Evolutionary conservation across 2,797 vertebrate species (phyloP).

Genomic region (Melanotaenia parkinsoni): DNA sequence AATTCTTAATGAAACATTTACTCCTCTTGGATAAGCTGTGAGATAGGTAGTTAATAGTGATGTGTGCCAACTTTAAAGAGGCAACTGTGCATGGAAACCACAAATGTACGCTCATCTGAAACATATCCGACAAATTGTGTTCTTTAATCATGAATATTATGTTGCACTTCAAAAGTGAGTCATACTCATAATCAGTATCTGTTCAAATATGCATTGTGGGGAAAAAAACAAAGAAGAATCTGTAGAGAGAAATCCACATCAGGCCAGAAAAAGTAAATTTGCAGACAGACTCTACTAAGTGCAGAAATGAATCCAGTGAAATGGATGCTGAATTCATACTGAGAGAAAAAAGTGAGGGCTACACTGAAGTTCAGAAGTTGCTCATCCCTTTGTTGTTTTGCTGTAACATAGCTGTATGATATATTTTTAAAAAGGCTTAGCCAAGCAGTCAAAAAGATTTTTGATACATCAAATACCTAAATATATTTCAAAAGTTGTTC

Average conservation of each 20-base stretch:
- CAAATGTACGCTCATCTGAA: background rate
- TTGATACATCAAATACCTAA: slow-evolving; percentile 18
- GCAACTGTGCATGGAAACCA: slow-evolving; percentile 14
- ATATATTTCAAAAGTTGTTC: background rate
- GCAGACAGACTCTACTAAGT: slow-evolving; percentile 1
- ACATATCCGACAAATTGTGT: slow-evolving; percentile 19
- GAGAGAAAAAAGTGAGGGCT: slow-evolving; percentile 5
- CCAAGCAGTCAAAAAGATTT: slow-evolving; percentile 24
- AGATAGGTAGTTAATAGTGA: slow-evolving; percentile 12
- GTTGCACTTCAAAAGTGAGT: slow-evolving; percentile 22
- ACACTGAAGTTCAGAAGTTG: slow-evolving; percentile 13
- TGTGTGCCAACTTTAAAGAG: slow-evolving; percentile 18
- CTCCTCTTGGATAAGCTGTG: slow-evolving; percentile 23
- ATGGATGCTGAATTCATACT: slow-evolving; percentile 22
- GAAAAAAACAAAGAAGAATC: slow-evolving; percentile 1
- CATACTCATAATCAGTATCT: slow-evolving; percentile 17
- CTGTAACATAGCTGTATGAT: background rate
- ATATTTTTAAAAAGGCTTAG: slow-evolving; percentile 1
- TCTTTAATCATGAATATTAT: slow-evolving; percentile 18
- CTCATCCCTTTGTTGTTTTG: slow-evolving; percentile 5
- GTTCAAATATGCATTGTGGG: slow-evolving; percentile 7
- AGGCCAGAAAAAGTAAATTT: slow-evolving; percentile 27
- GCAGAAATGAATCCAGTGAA: slow-evolving; percentile 28
- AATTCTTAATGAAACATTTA: slow-evolving; percentile 12
- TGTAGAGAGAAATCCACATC: slow-evolving; percentile 29